Evolutionary conservation across 2,888 invertebrate species (phyloP).

Genomic region (Andrena trimmerana): DNA sequence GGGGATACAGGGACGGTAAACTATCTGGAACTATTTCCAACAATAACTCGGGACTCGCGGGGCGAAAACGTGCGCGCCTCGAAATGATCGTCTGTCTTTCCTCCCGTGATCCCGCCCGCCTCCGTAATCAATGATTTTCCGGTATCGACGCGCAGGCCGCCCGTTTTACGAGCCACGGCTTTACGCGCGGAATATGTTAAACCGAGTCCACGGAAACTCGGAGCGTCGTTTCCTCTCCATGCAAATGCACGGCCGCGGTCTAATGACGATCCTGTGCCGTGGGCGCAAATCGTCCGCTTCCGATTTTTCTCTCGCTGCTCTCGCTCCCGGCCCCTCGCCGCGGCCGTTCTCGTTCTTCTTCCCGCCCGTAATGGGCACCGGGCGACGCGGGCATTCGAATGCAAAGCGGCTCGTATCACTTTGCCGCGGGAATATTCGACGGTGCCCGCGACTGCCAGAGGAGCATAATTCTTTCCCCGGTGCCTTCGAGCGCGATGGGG

Average conservation of each 20-base stretch:
- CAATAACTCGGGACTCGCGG: conserved; percentile 39
- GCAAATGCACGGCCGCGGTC: conserved; percentile 77
- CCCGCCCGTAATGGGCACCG: conserved; percentile 65
- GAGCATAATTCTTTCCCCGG: conserved; percentile 49
- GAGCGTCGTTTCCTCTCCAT: conserved; percentile 76
- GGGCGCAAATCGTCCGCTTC: conserved; percentile 75
- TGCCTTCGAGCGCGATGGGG: background rate
- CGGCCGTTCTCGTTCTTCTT: conserved; percentile 32
- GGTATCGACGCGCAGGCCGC: conserved; percentile 56
- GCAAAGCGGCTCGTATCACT: conserved; percentile 79
- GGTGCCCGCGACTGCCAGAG: conserved; percentile 41
- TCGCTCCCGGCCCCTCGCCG: background rate
- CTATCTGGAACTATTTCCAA: conserved; percentile 58
- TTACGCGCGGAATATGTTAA: conserved; percentile 80
- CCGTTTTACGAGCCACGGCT: conserved; percentile 75
- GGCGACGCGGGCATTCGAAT: conserved; percentile 73
- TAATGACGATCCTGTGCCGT: conserved; percentile 79
- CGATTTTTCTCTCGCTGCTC: conserved; percentile 70
- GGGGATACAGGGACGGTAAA: conserved; percentile 37
- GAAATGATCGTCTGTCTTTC: conserved; percentile 23
- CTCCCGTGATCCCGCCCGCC: conserved; percentile 21
- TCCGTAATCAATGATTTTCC: conserved; percentile 57
- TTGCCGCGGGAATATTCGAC: conserved; percentile 64
- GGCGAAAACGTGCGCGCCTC: background rate
- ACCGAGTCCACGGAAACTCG: conserved; percentile 73